Evolutionary conservation across 2,797 vertebrate genomes (phyloP).

Genomic region (Myiothlypis chrysogaster): DNA sequence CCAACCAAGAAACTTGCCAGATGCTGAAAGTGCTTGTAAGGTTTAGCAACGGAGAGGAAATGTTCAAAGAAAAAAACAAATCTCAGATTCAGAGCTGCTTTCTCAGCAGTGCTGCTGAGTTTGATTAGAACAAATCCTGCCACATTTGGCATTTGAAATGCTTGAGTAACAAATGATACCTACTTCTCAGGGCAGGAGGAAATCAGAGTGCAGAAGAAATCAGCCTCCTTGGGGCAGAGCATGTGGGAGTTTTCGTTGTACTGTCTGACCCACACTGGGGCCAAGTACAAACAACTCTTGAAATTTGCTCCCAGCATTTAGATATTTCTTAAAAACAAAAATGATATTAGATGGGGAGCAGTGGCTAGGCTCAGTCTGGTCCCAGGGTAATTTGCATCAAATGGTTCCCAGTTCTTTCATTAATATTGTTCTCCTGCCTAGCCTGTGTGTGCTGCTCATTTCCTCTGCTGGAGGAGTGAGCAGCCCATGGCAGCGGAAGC

Average conservation of each 20-base stretch:
- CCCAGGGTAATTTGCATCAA: neutral
- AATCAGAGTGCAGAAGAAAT: neutral
- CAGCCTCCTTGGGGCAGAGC: neutral
- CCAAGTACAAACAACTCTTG: neutral
- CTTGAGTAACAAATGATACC: neutral
- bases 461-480: conserved; percentile 6
- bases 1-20: neutral
- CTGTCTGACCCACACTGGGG: neutral
- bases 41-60: neutral
- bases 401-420: neutral
- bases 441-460: neutral
- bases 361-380: neutral
- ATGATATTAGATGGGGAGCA: neutral
- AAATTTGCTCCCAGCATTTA: neutral
- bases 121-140: neutral
- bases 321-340: neutral
- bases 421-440: neutral
- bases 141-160: neutral
- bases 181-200: neutral
- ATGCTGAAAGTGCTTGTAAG: neutral
- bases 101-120: neutral
- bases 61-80: neutral
- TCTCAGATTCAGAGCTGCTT: neutral
- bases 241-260: neutral
- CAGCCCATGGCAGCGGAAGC: neutral